Evolutionary conservation across 2,888 invertebrate species (phyloP).

Genomic region (Crocallis elinguaria): DNA sequence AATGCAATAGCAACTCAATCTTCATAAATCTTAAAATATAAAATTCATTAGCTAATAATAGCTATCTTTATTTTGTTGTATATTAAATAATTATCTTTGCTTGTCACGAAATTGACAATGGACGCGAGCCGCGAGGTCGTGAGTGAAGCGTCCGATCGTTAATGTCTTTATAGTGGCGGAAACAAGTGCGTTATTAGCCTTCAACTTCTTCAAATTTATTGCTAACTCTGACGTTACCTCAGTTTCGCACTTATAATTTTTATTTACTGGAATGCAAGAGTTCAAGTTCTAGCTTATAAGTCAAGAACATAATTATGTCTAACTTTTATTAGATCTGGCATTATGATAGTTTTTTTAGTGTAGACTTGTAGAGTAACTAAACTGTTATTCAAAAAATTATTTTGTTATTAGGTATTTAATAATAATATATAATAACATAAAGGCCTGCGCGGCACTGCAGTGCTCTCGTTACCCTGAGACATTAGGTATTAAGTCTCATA

Average conservation of each 20-base stretch:
- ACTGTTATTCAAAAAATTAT: no score
- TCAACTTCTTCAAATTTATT: constrained; percentile 19
- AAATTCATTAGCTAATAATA: no score
- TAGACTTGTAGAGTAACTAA: no score
- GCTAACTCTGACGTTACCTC: constrained; percentile 12
- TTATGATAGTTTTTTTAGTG: background rate
- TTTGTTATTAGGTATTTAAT: no score
- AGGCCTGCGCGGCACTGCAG: no score
- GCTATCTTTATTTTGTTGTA: no score
- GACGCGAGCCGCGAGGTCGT: constrained; percentile 7
- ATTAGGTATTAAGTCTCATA: no score
- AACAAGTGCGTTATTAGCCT: constrained; percentile 23
- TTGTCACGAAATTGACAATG: constrained; percentile 7
- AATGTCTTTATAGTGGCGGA: constrained; percentile 19
- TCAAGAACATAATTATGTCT: constrained; percentile 10
- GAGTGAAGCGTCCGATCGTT: constrained; percentile 14
- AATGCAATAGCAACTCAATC: no score
- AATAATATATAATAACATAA: no score
- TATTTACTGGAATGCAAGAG: background rate
- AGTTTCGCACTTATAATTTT: constrained; percentile 6
- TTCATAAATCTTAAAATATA: no score
- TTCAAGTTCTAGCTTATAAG: constrained; percentile 11
- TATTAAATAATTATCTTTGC: background rate
- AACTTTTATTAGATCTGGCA: background rate
- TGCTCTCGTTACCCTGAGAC: no score